phyloP scores from a whole-genome alignment of 1,140 invertebrate species.

The Procambarus virginalis region DNA sequence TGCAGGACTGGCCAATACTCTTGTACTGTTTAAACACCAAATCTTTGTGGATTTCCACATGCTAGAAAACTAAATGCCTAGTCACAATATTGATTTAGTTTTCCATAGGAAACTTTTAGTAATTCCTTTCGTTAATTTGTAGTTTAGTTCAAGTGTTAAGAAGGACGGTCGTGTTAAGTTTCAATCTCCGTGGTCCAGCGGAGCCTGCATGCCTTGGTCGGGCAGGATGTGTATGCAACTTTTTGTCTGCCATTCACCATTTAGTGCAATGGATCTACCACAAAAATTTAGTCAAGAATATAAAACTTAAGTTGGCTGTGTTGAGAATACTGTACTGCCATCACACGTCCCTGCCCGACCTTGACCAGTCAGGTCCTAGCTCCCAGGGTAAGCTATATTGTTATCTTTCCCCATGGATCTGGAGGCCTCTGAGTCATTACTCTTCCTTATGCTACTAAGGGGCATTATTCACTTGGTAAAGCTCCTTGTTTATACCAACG shows the following conservation, averaged over 20 bases:
- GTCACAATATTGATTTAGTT: conserved; percentile 39
- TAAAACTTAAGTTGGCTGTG: background rate
- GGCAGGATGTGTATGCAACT: conserved; percentile 47
- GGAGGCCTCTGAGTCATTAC: conserved; percentile 4
- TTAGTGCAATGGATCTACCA: background rate
- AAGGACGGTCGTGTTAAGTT: conserved; percentile 20
- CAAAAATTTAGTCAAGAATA: no score
- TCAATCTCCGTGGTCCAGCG: conserved; percentile 21
- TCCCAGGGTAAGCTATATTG: background rate
- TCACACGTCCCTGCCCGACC: background rate
- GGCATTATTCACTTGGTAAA: conserved; percentile 2
- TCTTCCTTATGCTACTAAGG: conserved; percentile 24
- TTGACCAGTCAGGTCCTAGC: background rate
- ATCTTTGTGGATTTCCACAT: conserved; percentile 1
- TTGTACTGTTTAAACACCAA: background rate
- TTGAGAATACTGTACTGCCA: background rate
- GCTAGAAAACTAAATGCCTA: conserved; percentile 33
- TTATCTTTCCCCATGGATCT: background rate
- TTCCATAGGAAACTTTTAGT: conserved; percentile 46
- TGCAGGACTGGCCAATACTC: background rate
- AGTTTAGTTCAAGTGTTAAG: conserved; percentile 45
- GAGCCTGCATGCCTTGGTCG: conserved; percentile 34
- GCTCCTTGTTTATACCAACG: conserved; percentile 27
- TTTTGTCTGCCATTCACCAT: background rate
- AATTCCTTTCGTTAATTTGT: conserved; percentile 54